Evolutionary conservation across 2,888 invertebrate genomes (phyloP).

Genomic region (Apodemia hepburni): DNA sequence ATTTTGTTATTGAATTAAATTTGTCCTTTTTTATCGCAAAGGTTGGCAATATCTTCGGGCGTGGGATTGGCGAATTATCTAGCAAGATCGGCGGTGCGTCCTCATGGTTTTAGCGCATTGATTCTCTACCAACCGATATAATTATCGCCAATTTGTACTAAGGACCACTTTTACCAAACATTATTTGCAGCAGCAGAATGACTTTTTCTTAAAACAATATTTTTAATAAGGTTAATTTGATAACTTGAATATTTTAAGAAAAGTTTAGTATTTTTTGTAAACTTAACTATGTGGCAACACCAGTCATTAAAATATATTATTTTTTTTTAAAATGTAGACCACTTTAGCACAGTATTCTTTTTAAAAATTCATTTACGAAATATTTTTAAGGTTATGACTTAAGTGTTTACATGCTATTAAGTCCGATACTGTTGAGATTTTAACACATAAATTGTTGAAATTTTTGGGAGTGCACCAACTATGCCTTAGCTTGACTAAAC

Average conservation of each 20-base stretch:
- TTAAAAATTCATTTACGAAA: no score
- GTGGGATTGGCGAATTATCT: slow-evolving; percentile 93
- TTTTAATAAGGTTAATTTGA: background rate
- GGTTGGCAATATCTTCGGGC: slow-evolving; percentile 94
- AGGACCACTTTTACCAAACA: slow-evolving; percentile 8
- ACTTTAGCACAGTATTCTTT: background rate
- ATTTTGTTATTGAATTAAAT: no score
- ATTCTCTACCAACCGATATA: slow-evolving; percentile 38
- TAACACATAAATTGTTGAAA: background rate
- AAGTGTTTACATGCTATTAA: background rate
- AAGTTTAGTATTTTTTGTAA: background rate
- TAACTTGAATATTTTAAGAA: background rate
- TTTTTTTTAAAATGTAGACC: background rate
- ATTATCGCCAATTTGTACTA: slow-evolving; percentile 38
- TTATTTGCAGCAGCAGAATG: background rate
- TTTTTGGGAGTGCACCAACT: background rate
- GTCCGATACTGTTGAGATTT: background rate
- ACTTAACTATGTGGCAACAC: background rate
- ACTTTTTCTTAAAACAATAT: background rate
- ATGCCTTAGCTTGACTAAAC: background rate
- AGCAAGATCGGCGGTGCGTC: slow-evolving; percentile 92
- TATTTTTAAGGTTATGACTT: no score
- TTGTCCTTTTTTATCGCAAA: slow-evolving; percentile 47
- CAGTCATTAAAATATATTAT: background rate
- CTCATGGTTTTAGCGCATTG: slow-evolving; percentile 87